Base-by-base conservation (phyloP, 2,888 invertebrate genomes). In the Cabera pusaria region DNA sequence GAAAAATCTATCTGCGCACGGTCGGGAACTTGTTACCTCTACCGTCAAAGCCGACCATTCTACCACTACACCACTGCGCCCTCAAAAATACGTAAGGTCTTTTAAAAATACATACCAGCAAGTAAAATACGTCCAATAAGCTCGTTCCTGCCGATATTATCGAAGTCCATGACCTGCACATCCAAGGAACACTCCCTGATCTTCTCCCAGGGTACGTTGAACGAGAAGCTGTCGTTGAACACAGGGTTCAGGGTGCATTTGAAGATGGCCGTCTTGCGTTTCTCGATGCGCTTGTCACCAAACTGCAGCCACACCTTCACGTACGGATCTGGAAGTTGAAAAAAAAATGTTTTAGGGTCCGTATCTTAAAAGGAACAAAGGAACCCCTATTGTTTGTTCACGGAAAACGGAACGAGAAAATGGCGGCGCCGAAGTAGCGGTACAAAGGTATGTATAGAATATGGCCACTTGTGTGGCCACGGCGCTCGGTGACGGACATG, bases 221-320 rank as follows among this genome's bases (percentile, higher is more conserved):
- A 98, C 29, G 95, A 95, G 90, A 98, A 98, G 5, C 96, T 94
- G 86, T 98, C 98, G 85, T 98, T 97, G 91, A 97, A 98, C 43
- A 97, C 95, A 0, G 98, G 98, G 87, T 98, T 97, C 60, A 98
- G 90, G 32, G 97, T 97, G 86, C 97, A 97, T 69, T 96, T 97
- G 82, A 96, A 97, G 71, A 97, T 95, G 46, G 97, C 96, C 33
- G 98, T 98, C 91, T 98, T 98, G 81, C 96, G 94, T 72, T 98
- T 98, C 86, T 98, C 98, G 60, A 98, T 95, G 59, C 96, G 93
- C 65, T 97, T 97, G 73, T 97, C 97, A 18, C 97, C 97, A 68
- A 97, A 97, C 66, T 97, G 97, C 24, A 98, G 92, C 98, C 98
- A 98, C 6, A 98, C 96, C 81, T 98, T 98, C n/a, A 98, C 98